phyloP scores from a whole-genome alignment of 2,888 invertebrate genomes.

The Dione vanillae region DNA sequence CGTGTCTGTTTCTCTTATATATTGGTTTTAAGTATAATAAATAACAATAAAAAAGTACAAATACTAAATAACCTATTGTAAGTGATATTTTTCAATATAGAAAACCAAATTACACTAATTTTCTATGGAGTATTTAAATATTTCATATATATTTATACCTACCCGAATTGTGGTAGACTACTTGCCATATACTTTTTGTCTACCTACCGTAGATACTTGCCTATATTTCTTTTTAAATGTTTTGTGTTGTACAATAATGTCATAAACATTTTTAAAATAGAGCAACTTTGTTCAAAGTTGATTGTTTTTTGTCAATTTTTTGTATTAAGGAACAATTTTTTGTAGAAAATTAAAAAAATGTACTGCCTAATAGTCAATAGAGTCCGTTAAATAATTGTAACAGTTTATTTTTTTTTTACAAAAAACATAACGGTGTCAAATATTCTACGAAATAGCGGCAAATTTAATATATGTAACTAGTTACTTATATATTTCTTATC shows the following conservation, averaged over 20 bases:
- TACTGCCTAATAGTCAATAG: neutral
- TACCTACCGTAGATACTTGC: neutral
- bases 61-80: no score
- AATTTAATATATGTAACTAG: no score
- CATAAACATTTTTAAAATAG: slow-evolving; percentile 70
- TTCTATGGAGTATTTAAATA: no score
- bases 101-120: no score
- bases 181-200: neutral
- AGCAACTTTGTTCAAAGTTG: slow-evolving; percentile 57
- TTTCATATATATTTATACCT: no score
- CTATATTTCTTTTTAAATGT: neutral
- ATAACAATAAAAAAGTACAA: no score
- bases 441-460: slow-evolving; percentile 29
- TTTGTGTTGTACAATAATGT: slow-evolving; percentile 28
- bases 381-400: slow-evolving; percentile 71
- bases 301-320: slow-evolving; percentile 29
- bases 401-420: slow-evolving; percentile 56
- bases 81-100: neutral
- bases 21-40: no score
- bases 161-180: neutral
- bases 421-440: slow-evolving; percentile 40
- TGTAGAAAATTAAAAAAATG: slow-evolving; percentile 47
- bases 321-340: slow-evolving; percentile 46
- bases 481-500: no score
- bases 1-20: slow-evolving; percentile 1